Evolutionary conservation across 1,140 invertebrate species (phyloP), one percentile per base, ranked within the genome.

Genomic region (Helicorthomorpha holstii): DNA sequence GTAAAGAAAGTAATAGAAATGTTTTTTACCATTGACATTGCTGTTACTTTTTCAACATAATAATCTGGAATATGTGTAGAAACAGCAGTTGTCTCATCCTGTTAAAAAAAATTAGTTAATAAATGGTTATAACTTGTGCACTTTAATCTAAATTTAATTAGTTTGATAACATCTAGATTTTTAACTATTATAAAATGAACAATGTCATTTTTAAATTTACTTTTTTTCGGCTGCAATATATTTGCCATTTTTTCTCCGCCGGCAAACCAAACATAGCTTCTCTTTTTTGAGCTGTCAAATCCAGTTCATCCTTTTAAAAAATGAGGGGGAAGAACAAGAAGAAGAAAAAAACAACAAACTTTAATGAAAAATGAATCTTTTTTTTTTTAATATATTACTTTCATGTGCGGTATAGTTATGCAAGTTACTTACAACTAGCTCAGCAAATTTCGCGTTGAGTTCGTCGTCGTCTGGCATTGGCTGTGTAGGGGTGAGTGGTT

Each of bases 241-340:
- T 91, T 71, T 94, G 91, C 90, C 91, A 95, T 70, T 95, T 96
- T 71, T 96, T 96, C 60, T 91, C 85, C 0, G 85, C 77, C 2
- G 89, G 86, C 51, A 96, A 72, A 61, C 80, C 85, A 64, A 94
- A 76, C 80, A 96, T 90, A 3, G 89, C 83, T 55, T 86, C 84
- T 64, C 89, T 83, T 69, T 95, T 94, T 7, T 86, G 78, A 42
- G 87, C 86, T 52, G 90, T 90, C 56, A 96, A 69, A 68, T 94
- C 91, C 50, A 95, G 69, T 68, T 96, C 91, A 62, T 93, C 90
- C 82, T 85, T 68, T 10, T 72, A 73, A 57, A 53, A 48, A 41
- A 50, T 55, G 52, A 57, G 27, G 29, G 16, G 29, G 29, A 34
- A 34, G 7, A 34, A 16, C 29, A 34, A 34, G 7, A 16, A 34